These are phyloP conservation scores for Nothoprocta perdicaria DNA, from an alignment of 2,113 vertebrate species.

Conservation along the genomic window DNA sequence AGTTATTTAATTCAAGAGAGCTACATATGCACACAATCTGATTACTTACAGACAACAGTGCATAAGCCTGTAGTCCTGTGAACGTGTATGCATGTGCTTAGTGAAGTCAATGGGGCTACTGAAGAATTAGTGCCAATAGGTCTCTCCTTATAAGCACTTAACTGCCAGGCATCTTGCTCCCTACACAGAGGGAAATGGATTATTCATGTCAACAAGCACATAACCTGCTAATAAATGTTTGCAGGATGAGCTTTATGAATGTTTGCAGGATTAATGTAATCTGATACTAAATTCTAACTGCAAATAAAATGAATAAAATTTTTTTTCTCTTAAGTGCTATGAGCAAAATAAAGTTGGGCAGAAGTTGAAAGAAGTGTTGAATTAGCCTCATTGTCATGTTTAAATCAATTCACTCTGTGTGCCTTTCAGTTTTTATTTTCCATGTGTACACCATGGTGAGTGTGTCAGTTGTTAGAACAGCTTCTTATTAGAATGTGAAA, in stretches of 20 bases:
- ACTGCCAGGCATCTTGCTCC: not conserved
- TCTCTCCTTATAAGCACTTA: conserved; percentile 1
- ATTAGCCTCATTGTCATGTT: not conserved
- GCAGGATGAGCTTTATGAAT: not conserved
- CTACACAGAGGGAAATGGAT: conserved; percentile 3
- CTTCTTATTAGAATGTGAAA: not conserved
- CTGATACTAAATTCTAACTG: not conserved
- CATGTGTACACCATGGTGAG: not conserved
- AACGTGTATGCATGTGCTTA: conserved; percentile 5
- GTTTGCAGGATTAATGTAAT: conserved; percentile 7
- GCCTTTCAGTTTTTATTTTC: not conserved
- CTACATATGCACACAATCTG: not conserved
- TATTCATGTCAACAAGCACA: conserved; percentile 22
- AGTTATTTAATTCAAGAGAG: not conserved
- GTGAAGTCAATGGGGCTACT: conserved; percentile 5
- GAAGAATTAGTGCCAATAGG: conserved; percentile 7
- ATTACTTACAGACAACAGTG: not conserved
- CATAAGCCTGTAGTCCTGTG: not conserved
- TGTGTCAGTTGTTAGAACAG: not conserved
- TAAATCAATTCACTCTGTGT: not conserved
- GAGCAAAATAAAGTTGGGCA: not conserved
- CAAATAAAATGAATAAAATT: conserved; percentile 40
- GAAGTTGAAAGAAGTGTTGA: not conserved
- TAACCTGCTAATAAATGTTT: conserved; percentile 23
- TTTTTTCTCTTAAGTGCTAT: not conserved